Percentiles rank a stretch among this genome's conserved stretches.
phyloP scores from a whole-genome alignment of 2,888 invertebrate genomes.

The Thalpophila matura region DNA sequence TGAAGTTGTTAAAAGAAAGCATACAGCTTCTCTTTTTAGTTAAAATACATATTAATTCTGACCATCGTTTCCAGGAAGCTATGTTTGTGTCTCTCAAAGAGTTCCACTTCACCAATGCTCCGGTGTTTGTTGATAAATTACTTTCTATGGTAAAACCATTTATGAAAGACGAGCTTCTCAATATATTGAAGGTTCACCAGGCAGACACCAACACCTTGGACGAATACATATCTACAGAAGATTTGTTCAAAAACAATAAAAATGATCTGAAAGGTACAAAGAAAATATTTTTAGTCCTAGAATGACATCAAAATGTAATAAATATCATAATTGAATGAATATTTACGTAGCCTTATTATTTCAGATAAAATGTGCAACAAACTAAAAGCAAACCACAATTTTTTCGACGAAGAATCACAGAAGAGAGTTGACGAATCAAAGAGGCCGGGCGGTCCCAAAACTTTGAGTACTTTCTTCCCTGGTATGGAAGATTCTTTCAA shows the following conservation, averaged over 20 bases:
- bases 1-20: constrained; percentile 8
- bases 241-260: constrained; percentile 90
- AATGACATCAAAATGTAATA: no score
- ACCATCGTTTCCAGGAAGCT: constrained; percentile 89
- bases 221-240: constrained; percentile 88
- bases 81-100: constrained; percentile 91
- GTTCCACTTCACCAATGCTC: constrained; percentile 93
- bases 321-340: no score
- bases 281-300: background rate
- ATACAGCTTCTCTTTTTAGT: constrained; percentile 11
- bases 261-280: constrained; percentile 70
- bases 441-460: constrained; percentile 69
- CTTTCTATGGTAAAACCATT: constrained; percentile 93
- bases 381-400: constrained; percentile 69
- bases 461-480: constrained; percentile 73
- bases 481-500: constrained; percentile 75
- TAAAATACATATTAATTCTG: constrained; percentile 4
- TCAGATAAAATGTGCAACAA: constrained; percentile 74
- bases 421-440: constrained; percentile 77
- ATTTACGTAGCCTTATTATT: constrained; percentile 47
- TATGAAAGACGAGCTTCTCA: constrained; percentile 92
- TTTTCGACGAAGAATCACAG: constrained; percentile 73
- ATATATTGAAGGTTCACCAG: constrained; percentile 88
- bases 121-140: constrained; percentile 92
- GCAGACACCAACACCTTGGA: constrained; percentile 82